Conservation (phyloP, 2,797 vertebrate genomes). For the Micromesistius poutassou region DNA sequence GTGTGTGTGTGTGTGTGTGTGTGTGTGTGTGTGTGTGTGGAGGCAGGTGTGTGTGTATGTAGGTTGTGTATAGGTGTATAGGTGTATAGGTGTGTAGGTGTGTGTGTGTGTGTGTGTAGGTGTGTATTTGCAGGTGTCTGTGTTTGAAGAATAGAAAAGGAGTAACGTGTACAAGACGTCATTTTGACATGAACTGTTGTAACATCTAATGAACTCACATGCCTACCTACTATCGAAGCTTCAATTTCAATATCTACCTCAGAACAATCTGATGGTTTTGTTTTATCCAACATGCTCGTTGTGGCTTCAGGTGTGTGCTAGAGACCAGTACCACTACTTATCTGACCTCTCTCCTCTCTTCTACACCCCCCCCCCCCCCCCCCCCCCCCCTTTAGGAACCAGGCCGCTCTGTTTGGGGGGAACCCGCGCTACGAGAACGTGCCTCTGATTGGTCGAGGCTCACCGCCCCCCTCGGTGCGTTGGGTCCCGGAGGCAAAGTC, state of each 20-base stretch:
- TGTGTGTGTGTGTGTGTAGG: no score
- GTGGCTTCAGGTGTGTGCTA: not conserved
- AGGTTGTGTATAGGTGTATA: no score
- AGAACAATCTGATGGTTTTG: not conserved
- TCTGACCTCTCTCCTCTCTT: not conserved
- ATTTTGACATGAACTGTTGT: not conserved
- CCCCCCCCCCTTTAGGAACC: conserved; percentile 76
- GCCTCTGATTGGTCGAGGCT: conserved; percentile 90
- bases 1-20: not conserved
- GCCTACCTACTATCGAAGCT: not conserved
- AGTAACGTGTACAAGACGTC: not conserved
- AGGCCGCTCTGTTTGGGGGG: conserved; percentile 86
- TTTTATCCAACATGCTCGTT: not conserved
- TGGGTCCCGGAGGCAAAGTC: conserved; percentile 63
- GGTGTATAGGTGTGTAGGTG: no score
- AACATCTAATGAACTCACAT: not conserved
- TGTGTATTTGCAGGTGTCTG: not conserved
- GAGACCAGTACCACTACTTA: not conserved
- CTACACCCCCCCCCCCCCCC: not conserved
- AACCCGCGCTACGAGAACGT: conserved; percentile 93
- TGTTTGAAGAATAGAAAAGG: not conserved
- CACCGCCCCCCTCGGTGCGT: conserved; percentile 91
- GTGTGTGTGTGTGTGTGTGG: no score
- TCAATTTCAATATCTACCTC: not conserved
- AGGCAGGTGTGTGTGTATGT: no score